phyloP scores from a whole-genome alignment of 2,113 vertebrate genomes.

The Bufo gargarizans region DNA sequence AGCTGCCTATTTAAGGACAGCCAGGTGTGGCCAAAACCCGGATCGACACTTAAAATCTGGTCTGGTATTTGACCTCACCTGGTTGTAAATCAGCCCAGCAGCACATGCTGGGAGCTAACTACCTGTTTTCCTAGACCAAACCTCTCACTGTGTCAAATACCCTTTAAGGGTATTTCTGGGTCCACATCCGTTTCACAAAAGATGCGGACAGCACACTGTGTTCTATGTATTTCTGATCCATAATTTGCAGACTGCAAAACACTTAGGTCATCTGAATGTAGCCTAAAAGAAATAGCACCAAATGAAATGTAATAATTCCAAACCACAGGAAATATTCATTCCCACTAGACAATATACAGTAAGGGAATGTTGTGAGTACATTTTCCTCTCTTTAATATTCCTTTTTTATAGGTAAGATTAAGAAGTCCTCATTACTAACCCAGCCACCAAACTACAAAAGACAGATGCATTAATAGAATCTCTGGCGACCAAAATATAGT shows the following conservation, averaged over 20 bases:
- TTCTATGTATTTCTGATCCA: background rate
- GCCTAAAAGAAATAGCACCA: background rate
- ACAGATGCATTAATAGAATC: constrained; percentile 10
- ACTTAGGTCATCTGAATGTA: too few species aligned
- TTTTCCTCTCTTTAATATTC: background rate
- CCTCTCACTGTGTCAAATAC: too few species aligned
- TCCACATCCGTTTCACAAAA: too few species aligned
- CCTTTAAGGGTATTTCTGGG: too few species aligned
- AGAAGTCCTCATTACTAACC: background rate
- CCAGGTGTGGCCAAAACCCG: too few species aligned
- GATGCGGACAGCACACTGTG: too few species aligned
- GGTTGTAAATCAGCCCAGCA: too few species aligned
- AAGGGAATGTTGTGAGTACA: background rate
- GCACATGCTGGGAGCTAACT: too few species aligned
- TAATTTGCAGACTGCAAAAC: background rate
- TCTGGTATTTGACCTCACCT: too few species aligned
- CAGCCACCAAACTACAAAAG: background rate
- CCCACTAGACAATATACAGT: background rate
- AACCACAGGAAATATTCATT: background rate
- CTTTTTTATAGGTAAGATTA: background rate
- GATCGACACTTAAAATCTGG: too few species aligned
- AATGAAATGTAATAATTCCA: background rate
- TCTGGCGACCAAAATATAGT: constrained; percentile 12
- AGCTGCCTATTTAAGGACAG: too few species aligned
- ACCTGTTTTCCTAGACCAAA: too few species aligned